phyloP scores from a whole-genome alignment of 2,888 invertebrate genomes.

The Cerastis leucographa region DNA sequence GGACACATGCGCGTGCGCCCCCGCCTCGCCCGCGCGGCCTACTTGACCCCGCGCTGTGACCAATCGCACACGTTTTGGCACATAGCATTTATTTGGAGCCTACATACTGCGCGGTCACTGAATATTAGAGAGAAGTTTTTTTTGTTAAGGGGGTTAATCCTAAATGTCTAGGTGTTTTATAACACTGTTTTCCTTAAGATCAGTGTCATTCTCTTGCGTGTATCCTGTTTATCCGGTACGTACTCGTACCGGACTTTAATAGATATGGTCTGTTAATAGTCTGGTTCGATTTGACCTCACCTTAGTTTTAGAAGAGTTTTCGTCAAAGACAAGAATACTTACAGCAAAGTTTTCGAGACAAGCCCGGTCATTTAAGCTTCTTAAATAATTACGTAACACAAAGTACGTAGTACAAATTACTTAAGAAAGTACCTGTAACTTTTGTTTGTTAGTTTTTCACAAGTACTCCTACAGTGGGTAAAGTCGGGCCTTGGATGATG shows the following conservation, averaged over 20 bases:
- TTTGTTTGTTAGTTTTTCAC: no score
- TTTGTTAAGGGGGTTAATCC: no score
- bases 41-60: slow-evolving; percentile 45
- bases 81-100: slow-evolving; percentile 8
- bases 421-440: no score
- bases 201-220: neutral
- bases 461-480: no score
- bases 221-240: neutral
- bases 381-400: neutral
- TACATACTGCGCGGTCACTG: neutral
- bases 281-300: neutral
- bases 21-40: neutral
- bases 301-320: neutral
- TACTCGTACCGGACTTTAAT: neutral
- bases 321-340: no score
- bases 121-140: neutral
- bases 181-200: neutral
- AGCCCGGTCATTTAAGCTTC: neutral
- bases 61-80: slow-evolving; percentile 32
- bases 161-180: no score
- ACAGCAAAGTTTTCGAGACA: no score
- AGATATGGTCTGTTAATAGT: neutral
- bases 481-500: neutral
- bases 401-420: no score
- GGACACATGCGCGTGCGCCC: slow-evolving; percentile 41